Percentiles rank a stretch among this genome's conserved stretches.
Evolutionary conservation across 2,797 vertebrate genomes (phyloP).

Genomic region (Liasis olivaceus): DNA sequence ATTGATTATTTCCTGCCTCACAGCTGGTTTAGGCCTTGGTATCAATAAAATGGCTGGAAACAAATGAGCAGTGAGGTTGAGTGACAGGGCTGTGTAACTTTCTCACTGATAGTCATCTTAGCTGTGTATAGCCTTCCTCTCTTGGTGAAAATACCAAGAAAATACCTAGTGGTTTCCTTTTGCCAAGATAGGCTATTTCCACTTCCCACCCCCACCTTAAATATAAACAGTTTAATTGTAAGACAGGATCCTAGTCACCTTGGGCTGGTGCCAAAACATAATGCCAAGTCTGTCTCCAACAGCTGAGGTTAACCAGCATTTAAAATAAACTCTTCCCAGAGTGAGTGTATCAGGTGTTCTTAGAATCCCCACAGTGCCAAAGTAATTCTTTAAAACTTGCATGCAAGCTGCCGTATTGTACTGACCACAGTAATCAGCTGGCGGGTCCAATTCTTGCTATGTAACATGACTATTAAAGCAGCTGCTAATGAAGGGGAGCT

Average conservation of each 20-base stretch:
- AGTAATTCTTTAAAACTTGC: background rate
- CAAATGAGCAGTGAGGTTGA: background rate
- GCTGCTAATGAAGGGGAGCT: accelerated
- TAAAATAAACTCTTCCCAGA: conserved; percentile 26
- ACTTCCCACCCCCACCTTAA: conserved; percentile 22
- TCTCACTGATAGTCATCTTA: background rate
- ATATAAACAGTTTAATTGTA: conserved; percentile 5
- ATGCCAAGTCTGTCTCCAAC: background rate
- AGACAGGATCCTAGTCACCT: background rate
- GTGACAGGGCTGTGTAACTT: background rate
- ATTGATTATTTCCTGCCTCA: background rate
- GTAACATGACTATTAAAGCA: background rate
- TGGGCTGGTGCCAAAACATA: background rate
- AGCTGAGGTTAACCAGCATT: conserved; percentile 13
- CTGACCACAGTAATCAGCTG: background rate
- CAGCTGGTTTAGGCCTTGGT: background rate
- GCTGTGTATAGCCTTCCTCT: background rate
- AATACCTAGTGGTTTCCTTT: conserved; percentile 2
- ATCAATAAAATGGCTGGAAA: background rate
- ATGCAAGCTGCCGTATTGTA: background rate
- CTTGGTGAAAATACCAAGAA: background rate
- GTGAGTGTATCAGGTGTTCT: background rate
- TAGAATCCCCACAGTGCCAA: conserved; percentile 14
- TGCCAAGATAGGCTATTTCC: background rate
- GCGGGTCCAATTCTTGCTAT: background rate